phyloP scores from a whole-genome alignment of 1,140 invertebrate genomes.

The Drosophila equinoxialis region DNA sequence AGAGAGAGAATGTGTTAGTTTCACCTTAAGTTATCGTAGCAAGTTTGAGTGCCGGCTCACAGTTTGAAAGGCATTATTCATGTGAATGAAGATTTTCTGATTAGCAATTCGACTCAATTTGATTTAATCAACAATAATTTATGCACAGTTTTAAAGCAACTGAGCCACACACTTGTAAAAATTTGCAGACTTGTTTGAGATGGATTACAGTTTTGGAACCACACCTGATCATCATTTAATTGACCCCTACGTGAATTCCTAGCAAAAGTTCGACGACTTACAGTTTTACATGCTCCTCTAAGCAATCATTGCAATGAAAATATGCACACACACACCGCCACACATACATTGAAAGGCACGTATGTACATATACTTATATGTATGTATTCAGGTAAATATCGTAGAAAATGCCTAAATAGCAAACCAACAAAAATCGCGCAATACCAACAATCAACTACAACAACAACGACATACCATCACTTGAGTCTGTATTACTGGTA shows the following conservation, averaged over 20 bases:
- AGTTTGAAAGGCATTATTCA: background rate
- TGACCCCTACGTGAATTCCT: constrained; percentile 29
- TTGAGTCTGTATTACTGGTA: constrained; percentile 64
- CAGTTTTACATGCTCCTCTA: constrained; percentile 17
- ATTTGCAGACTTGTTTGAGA: constrained; percentile 15
- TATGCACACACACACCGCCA: background rate
- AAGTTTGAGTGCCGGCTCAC: too few relatives aligned
- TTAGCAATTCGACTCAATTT: constrained; percentile 26
- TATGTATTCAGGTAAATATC: constrained; percentile 28
- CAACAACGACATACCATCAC: constrained; percentile 53
- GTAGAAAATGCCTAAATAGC: constrained; percentile 38
- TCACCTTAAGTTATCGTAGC: too few relatives aligned
- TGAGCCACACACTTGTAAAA: constrained; percentile 4
- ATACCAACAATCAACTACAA: constrained; percentile 41
- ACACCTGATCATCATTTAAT: constrained; percentile 7
- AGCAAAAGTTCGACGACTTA: constrained; percentile 18
- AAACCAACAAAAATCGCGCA: constrained; percentile 41
- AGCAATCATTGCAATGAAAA: background rate
- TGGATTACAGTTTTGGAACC: background rate
- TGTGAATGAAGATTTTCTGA: background rate
- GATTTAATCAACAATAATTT: constrained; percentile 16
- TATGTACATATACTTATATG: constrained; percentile 3
- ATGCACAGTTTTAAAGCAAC: constrained; percentile 8
- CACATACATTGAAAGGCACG: background rate
- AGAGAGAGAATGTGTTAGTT: background rate